Conservation (phyloP, 2,888 invertebrate genomes). For the Ophion costatus region DNA sequence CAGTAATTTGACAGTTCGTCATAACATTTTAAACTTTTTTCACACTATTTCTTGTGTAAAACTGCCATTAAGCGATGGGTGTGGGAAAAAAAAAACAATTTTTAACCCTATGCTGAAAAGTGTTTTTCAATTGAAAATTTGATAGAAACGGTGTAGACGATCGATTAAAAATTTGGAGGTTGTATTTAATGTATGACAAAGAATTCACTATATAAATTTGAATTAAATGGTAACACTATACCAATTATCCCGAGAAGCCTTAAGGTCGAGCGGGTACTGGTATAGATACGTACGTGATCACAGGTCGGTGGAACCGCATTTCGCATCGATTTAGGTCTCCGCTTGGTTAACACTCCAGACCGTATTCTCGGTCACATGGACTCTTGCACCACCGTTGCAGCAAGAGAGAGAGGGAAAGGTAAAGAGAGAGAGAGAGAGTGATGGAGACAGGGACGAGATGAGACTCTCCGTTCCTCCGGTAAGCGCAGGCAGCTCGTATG, state of each 20-base stretch:
- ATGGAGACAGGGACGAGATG: constrained; percentile 22
- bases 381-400: constrained; percentile 10
- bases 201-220: too few species aligned
- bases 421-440: constrained; percentile 8
- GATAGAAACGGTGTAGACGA: too few species aligned
- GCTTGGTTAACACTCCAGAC: constrained; percentile 50
- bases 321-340: constrained; percentile 41
- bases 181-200: too few species aligned
- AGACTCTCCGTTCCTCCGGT: constrained; percentile 28
- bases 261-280: background rate
- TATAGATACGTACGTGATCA: constrained; percentile 30
- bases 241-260: too few species aligned
- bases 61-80: too few species aligned
- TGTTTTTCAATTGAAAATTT: background rate
- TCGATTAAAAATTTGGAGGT: too few species aligned
- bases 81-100: too few species aligned
- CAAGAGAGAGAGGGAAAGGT: background rate
- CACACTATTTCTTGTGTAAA: too few species aligned
- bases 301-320: constrained; percentile 47
- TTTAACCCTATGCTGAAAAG: too few species aligned
- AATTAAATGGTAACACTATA: too few species aligned
- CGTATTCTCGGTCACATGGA: constrained; percentile 25
- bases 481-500: constrained; percentile 49
- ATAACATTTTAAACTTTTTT: too few species aligned
- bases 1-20: too few species aligned